Base-by-base conservation (phyloP, 2,113 vertebrate species). In the Murina feae region DNA sequence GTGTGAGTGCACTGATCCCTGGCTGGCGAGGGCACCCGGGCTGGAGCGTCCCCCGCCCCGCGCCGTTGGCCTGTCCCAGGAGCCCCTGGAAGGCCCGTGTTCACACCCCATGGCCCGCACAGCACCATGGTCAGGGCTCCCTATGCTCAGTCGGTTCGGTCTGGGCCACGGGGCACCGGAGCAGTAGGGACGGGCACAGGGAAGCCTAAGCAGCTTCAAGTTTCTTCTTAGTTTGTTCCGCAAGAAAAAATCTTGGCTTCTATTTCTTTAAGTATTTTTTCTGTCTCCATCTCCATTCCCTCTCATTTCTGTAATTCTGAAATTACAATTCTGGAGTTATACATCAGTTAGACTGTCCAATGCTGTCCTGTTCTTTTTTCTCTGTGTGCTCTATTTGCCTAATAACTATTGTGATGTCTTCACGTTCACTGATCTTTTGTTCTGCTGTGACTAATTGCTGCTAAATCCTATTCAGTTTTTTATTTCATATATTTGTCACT, bases 191-290 rank as follows among this genome's bases (percentile, higher is more conserved):
- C 0, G 0, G 6, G 18, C 0, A 6, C 53, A 0, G 9, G 3
- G 1, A n/a, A 32, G 11, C 92, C 81, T 25, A 0, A 0, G 66
- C 21, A 1, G 79, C 91, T 66, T 63, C 94, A 97, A 97, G 97
- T 97, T 97, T 96, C 97, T 97, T 97, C 97, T 96, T 95, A 97
- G 86, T 97, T 97, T 97, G 83, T 9, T 37, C 91, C 68, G 32
- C 96, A 91, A 96, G 97, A 97, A 96, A 76, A 53, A 20, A 53
- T 53, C 51, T 53, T 53, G 51, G 5, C 51, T 53, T 20, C 17
- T 53, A 53, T 53, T 20, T 53, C 17, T 53, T 53, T 53, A 53
- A 53, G 51, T 49, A 49, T 71, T 39, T 71, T 39, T 71, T 66
- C 69, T 25, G 21, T 72, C 35, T 72, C 39, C 65, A n/a, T 9